phyloP scores from a whole-genome alignment of 2,888 invertebrate genomes.

The Erebia palarica region DNA sequence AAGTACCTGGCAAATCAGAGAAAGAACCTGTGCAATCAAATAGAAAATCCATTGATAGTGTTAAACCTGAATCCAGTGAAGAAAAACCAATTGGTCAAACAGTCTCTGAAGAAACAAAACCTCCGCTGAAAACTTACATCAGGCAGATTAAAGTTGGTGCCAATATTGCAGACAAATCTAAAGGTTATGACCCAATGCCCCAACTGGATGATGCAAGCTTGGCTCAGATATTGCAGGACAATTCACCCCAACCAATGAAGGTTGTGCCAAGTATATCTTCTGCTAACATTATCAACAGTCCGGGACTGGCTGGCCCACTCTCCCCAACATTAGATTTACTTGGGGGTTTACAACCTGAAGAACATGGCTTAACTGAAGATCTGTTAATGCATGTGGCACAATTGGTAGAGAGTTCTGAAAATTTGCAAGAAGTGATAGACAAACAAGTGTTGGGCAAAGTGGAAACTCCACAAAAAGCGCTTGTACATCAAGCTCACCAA shows the following conservation, averaged over 20 bases:
- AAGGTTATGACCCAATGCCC: constrained; percentile 70
- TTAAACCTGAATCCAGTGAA: constrained; percentile 47
- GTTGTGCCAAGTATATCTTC: constrained; percentile 59
- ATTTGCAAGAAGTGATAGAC: constrained; percentile 88
- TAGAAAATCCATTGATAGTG: constrained; percentile 47
- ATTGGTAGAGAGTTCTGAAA: constrained; percentile 85
- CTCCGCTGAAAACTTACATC: constrained; percentile 52
- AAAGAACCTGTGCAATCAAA: constrained; percentile 63
- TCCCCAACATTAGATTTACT: constrained; percentile 83
- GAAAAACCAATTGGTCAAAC: constrained; percentile 41
- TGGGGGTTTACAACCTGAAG: constrained; percentile 84
- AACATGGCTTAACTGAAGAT: constrained; percentile 86
- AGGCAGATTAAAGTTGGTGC: constrained; percentile 55
- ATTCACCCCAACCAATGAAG: constrained; percentile 59
- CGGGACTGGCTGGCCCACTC: constrained; percentile 78
- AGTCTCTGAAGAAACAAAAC: constrained; percentile 52
- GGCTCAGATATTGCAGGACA: constrained; percentile 77
- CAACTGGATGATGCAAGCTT: constrained; percentile 77
- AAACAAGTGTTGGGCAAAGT: constrained; percentile 83
- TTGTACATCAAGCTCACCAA: constrained; percentile 49
- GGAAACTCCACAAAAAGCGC: constrained; percentile 56
- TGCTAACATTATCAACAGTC: constrained; percentile 69
- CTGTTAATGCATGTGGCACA: constrained; percentile 88
- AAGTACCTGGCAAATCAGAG: constrained; percentile 72
- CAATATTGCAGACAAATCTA: constrained; percentile 56